phyloP scores from a whole-genome alignment of 2,888 invertebrate species.

The Operophtera brumata region DNA sequence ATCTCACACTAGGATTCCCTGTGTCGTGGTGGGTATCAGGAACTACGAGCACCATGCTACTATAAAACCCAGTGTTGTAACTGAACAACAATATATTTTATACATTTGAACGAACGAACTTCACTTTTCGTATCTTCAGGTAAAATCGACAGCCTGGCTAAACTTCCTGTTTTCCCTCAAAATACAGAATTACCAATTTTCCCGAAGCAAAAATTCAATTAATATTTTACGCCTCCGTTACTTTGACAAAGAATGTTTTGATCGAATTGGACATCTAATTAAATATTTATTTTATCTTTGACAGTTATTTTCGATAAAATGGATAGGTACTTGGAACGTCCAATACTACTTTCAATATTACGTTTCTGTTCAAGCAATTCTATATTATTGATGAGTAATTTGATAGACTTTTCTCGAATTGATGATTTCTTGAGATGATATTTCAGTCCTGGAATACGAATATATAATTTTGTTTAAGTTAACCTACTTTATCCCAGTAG shows the following conservation, averaged over 20 bases:
- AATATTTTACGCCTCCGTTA: constrained; percentile 8
- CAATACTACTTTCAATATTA: background rate
- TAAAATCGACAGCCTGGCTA: constrained; percentile 3
- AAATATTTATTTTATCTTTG: background rate
- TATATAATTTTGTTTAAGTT: no score
- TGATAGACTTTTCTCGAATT: background rate
- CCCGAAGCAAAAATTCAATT: background rate
- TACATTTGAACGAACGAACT: background rate
- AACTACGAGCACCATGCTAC: no score
- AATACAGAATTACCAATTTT: background rate
- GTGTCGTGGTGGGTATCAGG: no score
- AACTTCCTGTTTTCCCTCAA: background rate
- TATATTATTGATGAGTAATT: background rate
- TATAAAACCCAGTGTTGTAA: no score
- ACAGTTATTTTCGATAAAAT: background rate
- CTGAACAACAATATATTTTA: background rate
- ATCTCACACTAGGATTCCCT: no score
- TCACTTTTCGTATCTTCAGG: background rate
- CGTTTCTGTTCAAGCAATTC: background rate
- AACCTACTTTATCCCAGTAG: no score
- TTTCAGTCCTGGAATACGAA: no score
- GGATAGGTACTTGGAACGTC: background rate
- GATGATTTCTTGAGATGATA: no score
- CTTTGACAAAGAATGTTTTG: constrained; percentile 17
- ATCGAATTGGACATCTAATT: constrained; percentile 4